Evolutionary conservation across 1,140 invertebrate genomes (phyloP), one percentile per base, ranked within the genome.

Genomic region (Araneus ventricosus): DNA sequence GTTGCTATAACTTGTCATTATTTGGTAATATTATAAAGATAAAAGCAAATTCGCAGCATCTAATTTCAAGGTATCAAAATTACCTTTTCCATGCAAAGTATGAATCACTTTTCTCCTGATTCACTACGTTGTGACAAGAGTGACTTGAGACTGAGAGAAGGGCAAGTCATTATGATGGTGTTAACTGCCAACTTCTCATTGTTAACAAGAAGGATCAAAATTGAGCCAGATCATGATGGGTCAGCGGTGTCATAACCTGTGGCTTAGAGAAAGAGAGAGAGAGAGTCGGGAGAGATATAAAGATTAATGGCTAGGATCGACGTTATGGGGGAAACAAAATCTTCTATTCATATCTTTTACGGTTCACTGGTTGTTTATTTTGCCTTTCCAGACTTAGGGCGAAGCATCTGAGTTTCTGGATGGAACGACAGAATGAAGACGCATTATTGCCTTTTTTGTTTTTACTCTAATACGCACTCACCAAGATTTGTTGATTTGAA

Each of bases 191-290:
- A 88, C 87, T 88, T 88, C 87, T 59, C 63, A 80, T 90, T 90
- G 88, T 90, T 90, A 90, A 90, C 75, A 80, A 79, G 88, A 80
- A 57, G 75, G 88, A 90, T 90, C 88, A 90, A 90, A 80, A 90
- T 34, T 90, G 52, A 90, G 67, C 88, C 30, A 37, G 70, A 79
- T 90, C 52, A 52, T 59, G 45, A 39, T 27, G 75, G 67, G 88
- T 90, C 88, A 90, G 70, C 75, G 70, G 80, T 90, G 67, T 41
- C 75, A 80, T 90, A 79, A 90, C 88, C 88, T 90, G 75, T 90
- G 75, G 88, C 70, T 90, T 90, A 90, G 10, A 61, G 24, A 67
- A 45, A 22, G 37, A 14, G 52, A 34, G 14, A 87, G 52, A 41
- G 37, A 20, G 88, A 52, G 70, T 37, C 30, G 37, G 8, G 70